phyloP scores from a whole-genome alignment of 2,797 vertebrate genomes.

The Bucorvus abyssinicus region DNA sequence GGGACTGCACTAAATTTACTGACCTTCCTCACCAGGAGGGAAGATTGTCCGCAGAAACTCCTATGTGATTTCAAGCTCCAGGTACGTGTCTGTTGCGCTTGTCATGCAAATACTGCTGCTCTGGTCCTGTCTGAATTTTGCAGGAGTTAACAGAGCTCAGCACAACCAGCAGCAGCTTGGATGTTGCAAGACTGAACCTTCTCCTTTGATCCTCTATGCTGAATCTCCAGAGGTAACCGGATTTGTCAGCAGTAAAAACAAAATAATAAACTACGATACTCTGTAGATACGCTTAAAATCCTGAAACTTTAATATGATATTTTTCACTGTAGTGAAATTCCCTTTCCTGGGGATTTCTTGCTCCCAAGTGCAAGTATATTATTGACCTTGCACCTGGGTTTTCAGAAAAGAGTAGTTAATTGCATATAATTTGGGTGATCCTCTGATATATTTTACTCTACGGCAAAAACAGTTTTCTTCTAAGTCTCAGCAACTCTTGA shows the following conservation, averaged over 20 bases:
- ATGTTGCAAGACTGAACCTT: background rate
- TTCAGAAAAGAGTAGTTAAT: background rate
- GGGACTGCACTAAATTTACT: background rate
- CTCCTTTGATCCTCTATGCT: background rate
- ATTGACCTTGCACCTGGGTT: background rate
- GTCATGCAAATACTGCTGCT: background rate
- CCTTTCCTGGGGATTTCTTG: background rate
- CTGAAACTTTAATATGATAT: background rate
- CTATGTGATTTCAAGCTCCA: background rate
- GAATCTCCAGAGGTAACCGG: background rate
- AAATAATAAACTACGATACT: background rate
- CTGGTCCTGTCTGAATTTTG: background rate
- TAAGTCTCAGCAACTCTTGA: background rate
- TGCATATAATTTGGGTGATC: background rate
- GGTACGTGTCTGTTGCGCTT: background rate
- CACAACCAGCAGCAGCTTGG: background rate
- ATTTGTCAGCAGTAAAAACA: background rate
- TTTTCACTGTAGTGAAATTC: background rate
- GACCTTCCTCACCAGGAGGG: slow-evolving; percentile 14
- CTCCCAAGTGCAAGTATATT: background rate
- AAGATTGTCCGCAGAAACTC: slow-evolving; percentile 18
- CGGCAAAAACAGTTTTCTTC: background rate
- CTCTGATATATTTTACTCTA: background rate
- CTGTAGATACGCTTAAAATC: background rate
- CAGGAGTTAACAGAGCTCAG: background rate